Percentiles rank a stretch among this genome's conserved stretches.
phyloP scores from a whole-genome alignment of 2,888 invertebrate species.

The Xestia xanthographa region DNA sequence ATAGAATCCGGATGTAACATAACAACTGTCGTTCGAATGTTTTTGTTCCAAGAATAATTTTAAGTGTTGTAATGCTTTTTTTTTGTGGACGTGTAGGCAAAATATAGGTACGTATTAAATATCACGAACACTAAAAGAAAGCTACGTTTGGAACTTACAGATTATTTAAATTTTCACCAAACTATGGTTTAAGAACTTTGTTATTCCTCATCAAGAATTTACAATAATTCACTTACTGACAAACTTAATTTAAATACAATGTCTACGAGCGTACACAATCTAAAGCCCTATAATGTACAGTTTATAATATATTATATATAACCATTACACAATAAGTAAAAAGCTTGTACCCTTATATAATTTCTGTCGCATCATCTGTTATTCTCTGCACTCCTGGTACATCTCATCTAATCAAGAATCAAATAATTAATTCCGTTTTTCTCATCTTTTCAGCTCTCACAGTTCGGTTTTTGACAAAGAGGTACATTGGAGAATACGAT shows the following conservation, averaged over 20 bases:
- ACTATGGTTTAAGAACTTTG: no score
- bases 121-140: not conserved
- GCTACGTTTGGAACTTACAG: not conserved
- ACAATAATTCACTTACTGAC: no score
- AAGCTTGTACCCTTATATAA: no score
- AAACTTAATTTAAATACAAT: no score
- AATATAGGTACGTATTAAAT: not conserved
- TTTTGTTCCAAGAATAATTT: conserved; percentile 30
- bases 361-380: not conserved
- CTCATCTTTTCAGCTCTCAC: conserved; percentile 92
- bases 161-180: not conserved
- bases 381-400: conserved; percentile 3
- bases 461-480: conserved; percentile 97
- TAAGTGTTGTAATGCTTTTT: conserved; percentile 18
- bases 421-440: conserved; percentile 20
- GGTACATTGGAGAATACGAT: conserved; percentile 98
- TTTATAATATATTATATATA: no score
- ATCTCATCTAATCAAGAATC: not conserved
- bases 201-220: no score
- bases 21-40: conserved; percentile 47
- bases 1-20: conserved; percentile 51
- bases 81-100: not conserved
- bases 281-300: no score
- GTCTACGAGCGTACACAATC: no score
- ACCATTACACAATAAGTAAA: not conserved